These are phyloP conservation scores for Acheta domesticus DNA, from an alignment of 2,888 invertebrate genomes.

Conservation along the genomic window DNA sequence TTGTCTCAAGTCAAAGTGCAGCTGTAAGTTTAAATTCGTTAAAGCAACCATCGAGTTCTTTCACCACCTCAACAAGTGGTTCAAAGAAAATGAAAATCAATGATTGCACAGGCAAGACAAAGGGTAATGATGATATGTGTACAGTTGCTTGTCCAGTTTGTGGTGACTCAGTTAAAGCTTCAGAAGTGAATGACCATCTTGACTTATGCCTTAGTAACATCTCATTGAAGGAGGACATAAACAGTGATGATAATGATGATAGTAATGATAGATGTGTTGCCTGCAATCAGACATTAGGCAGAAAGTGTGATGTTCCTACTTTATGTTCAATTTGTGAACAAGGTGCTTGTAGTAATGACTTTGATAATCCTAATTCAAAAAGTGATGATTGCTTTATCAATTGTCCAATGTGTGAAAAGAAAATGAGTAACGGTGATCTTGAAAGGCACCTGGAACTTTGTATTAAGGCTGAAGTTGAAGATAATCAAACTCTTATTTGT, in stretches of 20 bases:
- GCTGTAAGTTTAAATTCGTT: not conserved
- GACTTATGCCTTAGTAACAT: not conserved
- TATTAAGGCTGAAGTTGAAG: constrained; percentile 45
- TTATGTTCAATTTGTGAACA: not conserved
- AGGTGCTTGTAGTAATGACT: not conserved
- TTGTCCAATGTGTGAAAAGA: constrained; percentile 24
- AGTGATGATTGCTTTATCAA: not conserved
- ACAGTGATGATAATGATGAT: not conserved
- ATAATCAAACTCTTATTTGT: constrained; percentile 35
- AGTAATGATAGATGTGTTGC: not conserved
- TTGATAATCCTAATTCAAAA: not conserved
- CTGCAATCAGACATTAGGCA: not conserved
- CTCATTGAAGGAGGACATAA: not conserved
- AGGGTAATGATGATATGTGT: not conserved
- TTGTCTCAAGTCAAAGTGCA: not conserved
- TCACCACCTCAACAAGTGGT: not conserved
- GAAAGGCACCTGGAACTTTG: constrained; percentile 55
- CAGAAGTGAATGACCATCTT: constrained; percentile 5
- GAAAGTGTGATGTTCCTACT: not conserved
- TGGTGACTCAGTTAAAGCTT: constrained; percentile 44
- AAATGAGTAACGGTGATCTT: constrained; percentile 39
- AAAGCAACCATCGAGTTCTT: not conserved
- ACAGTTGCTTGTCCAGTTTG: constrained; percentile 52
- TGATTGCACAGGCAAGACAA: not conserved
- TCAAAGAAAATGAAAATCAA: not conserved